Conservation (phyloP, 2,888 invertebrate genomes). For the Drosophila recens region DNA sequence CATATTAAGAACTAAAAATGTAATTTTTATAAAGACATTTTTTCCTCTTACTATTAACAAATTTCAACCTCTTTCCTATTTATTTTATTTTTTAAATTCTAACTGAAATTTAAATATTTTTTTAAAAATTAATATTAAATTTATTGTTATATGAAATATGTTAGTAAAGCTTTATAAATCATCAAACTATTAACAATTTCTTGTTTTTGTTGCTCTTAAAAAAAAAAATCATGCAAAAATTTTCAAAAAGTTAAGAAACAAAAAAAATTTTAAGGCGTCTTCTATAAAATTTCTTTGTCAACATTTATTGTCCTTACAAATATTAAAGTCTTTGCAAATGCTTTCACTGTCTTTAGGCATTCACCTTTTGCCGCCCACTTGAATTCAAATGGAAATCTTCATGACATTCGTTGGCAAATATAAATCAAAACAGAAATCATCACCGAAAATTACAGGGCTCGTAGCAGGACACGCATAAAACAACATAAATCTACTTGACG, state of each 20-base stretch:
- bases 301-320: not conserved
- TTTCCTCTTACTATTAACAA: too few relatives aligned
- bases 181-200: too few relatives aligned
- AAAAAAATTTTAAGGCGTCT: not conserved
- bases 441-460: constrained; percentile 55
- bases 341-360: not conserved
- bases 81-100: not conserved
- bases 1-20: not conserved
- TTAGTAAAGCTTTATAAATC: too few relatives aligned
- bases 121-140: not conserved
- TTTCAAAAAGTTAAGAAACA: not conserved
- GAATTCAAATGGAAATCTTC: constrained; percentile 24
- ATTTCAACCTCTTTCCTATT: too few relatives aligned
- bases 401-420: constrained; percentile 30
- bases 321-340: constrained; percentile 4
- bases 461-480: constrained; percentile 33
- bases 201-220: too few relatives aligned
- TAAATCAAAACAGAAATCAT: constrained; percentile 71
- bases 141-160: not conserved
- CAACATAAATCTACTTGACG: constrained; percentile 72
- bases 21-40: too few relatives aligned
- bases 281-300: not conserved
- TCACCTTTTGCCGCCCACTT: constrained; percentile 8
- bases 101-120: not conserved
- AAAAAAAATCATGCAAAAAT: not conserved